Conservation (phyloP, 2,888 invertebrate genomes). For the Cerastis leucographa region DNA sequence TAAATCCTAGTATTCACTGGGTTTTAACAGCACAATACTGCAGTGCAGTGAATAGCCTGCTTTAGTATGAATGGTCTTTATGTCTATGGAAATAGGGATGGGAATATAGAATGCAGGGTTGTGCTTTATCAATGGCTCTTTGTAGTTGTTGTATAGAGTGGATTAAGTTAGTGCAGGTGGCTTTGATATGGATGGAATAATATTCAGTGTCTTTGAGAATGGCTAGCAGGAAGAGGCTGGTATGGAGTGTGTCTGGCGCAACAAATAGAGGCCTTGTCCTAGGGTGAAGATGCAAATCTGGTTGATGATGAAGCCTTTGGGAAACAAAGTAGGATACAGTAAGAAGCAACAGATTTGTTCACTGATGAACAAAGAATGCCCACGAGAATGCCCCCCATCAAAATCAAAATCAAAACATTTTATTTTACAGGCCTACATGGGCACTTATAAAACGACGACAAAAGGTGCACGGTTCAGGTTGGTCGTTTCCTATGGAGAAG, state of each 20-base stretch:
- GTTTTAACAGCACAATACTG: conserved; percentile 58
- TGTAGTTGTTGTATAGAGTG: conserved; percentile 5
- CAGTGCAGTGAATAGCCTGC: conserved; percentile 47
- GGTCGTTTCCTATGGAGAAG: too few relatives aligned
- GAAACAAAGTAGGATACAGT: neutral
- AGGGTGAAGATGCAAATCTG: neutral
- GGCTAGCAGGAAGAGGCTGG: neutral
- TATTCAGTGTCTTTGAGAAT: neutral
- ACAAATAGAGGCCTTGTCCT: neutral
- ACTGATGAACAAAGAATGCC: neutral
- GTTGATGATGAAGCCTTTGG: neutral
- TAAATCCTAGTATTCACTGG: conserved; percentile 58
- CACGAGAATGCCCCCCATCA: too few relatives aligned
- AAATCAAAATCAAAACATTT: too few relatives aligned
- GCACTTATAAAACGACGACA: too few relatives aligned
- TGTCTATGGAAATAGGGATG: conserved; percentile 22
- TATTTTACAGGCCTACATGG: too few relatives aligned
- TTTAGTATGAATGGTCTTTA: conserved; percentile 34
- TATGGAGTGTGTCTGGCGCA: neutral
- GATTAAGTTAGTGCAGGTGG: conserved; percentile 26
- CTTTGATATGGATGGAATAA: conserved; percentile 3
- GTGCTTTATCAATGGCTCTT: conserved; percentile 13
- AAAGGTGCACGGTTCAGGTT: too few relatives aligned
- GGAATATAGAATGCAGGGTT: conserved; percentile 13
- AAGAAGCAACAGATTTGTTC: neutral